A percentile compares a stretch with the other conserved stretches of the same genome.
phyloP scores from a whole-genome alignment of 2,113 vertebrate genomes.

The Ellobius talpinus region DNA sequence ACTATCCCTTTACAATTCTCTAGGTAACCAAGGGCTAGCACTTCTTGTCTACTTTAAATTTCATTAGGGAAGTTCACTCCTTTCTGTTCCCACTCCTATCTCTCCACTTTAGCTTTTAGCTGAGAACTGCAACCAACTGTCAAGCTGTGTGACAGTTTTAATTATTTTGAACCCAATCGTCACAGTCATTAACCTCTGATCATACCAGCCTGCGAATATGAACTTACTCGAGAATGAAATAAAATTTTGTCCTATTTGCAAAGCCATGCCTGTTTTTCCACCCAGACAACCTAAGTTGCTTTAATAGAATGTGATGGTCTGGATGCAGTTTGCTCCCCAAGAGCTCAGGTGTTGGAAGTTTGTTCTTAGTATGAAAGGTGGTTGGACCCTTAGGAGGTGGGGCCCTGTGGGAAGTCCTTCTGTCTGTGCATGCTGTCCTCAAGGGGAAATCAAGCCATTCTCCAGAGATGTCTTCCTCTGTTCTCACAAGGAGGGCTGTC shows the following conservation, averaged over 20 bases:
- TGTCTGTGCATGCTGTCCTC: not conserved
- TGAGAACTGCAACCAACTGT: not conserved
- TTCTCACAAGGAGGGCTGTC: not conserved
- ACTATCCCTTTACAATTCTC: not conserved
- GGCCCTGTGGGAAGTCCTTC: not conserved
- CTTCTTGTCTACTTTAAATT: not conserved
- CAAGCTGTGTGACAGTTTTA: not conserved
- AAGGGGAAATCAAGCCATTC: not conserved
- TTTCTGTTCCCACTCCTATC: not conserved
- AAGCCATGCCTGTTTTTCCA: not conserved
- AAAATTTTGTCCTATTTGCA: not conserved
- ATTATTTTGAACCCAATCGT: not conserved
- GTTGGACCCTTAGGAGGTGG: not conserved
- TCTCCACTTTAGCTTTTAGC: not conserved
- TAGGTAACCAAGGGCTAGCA: not conserved
- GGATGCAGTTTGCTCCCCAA: not conserved
- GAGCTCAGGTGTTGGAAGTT: not conserved
- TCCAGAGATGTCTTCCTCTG: not conserved
- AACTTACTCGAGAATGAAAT: not conserved
- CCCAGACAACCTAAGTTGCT: not conserved
- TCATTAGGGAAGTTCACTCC: not conserved
- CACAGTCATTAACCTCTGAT: not conserved
- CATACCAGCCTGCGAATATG: not conserved
- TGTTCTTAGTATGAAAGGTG: not conserved
- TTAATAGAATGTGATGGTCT: not conserved